A percentile compares a stretch with the other conserved stretches of the same genome.
Conservation (phyloP, 2,797 vertebrate species). For the Ammospiza maritima region DNA sequence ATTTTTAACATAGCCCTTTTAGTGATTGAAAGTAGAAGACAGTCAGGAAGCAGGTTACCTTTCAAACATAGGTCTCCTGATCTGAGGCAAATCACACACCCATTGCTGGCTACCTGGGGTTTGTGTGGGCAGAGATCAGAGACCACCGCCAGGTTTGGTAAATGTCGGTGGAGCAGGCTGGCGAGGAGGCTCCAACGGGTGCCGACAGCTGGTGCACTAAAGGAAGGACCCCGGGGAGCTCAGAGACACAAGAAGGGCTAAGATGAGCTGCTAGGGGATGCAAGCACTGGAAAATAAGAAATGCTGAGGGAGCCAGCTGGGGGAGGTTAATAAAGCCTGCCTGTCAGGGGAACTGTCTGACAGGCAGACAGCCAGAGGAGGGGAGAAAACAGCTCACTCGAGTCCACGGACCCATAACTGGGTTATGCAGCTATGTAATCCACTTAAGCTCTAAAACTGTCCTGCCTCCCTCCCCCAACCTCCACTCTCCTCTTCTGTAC, state of each 20-base stretch:
- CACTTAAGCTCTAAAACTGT: constrained; percentile 66
- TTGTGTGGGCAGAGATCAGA: background rate
- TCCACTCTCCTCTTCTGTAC: constrained; percentile 5
- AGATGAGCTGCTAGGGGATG: background rate
- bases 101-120: background rate
- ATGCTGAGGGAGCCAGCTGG: constrained; percentile 40
- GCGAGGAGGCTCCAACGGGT: background rate
- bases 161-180: background rate
- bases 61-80: background rate
- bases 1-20: background rate
- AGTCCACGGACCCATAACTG: constrained; percentile 50
- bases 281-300: constrained; percentile 39
- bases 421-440: constrained; percentile 71
- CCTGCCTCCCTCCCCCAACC: constrained; percentile 35
- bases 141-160: background rate
- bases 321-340: constrained; percentile 62
- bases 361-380: constrained; percentile 64
- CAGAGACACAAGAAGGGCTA: background rate
- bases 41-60: background rate
- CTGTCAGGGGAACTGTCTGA: constrained; percentile 64
- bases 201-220: constrained; percentile 3
- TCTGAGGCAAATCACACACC: background rate
- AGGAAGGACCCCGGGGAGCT: background rate
- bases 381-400: constrained; percentile 51
- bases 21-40: background rate